phyloP scores from a whole-genome alignment of 2,113 vertebrate species.

The Symphodus melops region DNA sequence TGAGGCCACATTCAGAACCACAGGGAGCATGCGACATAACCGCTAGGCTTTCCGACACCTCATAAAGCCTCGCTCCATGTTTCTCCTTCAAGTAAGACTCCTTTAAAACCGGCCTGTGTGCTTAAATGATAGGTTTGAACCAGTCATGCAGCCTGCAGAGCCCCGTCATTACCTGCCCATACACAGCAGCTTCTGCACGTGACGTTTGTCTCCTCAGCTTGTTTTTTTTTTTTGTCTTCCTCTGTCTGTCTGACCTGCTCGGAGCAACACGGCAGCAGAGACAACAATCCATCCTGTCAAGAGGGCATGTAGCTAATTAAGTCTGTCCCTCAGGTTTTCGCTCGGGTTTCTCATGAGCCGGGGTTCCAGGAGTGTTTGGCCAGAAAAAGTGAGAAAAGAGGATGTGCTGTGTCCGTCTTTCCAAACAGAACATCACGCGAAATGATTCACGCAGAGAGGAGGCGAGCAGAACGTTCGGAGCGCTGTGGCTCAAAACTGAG shows the following conservation, averaged over 20 bases:
- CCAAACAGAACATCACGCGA: constrained; percentile 12
- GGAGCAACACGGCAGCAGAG: not conserved
- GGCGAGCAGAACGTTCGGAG: not conserved
- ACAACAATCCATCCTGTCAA: constrained; percentile 12
- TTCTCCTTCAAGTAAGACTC: constrained; percentile 1
- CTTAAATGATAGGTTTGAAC: constrained; percentile 44
- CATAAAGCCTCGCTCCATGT: constrained; percentile 9
- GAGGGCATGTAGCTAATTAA: constrained; percentile 11
- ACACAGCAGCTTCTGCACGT: constrained; percentile 11
- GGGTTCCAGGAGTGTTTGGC: not conserved
- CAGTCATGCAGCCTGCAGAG: constrained; percentile 25
- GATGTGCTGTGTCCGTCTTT: not conserved
- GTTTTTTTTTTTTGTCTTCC: constrained; percentile 2
- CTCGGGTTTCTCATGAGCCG: constrained; percentile 24
- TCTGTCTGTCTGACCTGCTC: constrained; percentile 6
- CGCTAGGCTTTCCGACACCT: not conserved
- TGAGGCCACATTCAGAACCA: too few relatives aligned
- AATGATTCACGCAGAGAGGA: constrained; percentile 40
- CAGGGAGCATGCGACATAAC: too few relatives aligned
- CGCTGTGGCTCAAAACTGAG: constrained; percentile 4
- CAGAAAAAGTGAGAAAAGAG: not conserved
- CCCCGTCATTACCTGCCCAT: constrained; percentile 30
- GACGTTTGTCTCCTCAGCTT: constrained; percentile 14
- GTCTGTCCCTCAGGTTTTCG: not conserved
- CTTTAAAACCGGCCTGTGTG: constrained; percentile 7